These are phyloP conservation scores for Podarcis raffonei DNA, from an alignment of 2,113 vertebrate genomes.

Conservation along the genomic window DNA sequence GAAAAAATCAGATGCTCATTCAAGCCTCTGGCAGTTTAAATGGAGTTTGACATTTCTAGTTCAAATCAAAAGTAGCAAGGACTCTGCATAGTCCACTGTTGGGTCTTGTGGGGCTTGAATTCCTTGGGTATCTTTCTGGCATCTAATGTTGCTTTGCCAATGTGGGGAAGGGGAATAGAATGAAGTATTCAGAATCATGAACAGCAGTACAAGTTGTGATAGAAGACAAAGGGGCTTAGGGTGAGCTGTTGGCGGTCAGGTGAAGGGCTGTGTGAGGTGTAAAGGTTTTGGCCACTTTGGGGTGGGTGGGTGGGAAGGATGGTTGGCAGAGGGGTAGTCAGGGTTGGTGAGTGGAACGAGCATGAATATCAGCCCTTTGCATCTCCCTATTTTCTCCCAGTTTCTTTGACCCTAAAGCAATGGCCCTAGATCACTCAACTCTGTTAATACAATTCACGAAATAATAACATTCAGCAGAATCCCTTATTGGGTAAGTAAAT, in stretches of 20 bases:
- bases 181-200: too few relatives aligned
- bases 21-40: constrained; percentile 19
- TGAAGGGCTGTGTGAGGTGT: too few relatives aligned
- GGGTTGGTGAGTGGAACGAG: too few relatives aligned
- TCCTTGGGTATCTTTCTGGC: background rate
- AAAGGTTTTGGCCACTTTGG: too few relatives aligned
- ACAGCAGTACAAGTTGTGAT: too few relatives aligned
- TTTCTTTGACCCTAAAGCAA: background rate
- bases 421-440: constrained; percentile 14
- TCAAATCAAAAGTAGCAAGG: constrained; percentile 27
- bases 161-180: too few relatives aligned
- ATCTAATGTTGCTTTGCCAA: accelerated
- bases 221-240: too few relatives aligned
- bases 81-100: background rate
- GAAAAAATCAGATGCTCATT: constrained; percentile 46
- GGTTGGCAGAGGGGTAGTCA: too few relatives aligned
- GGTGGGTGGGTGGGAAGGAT: too few relatives aligned
- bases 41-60: background rate
- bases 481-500: constrained; percentile 45
- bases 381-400: background rate
- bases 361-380: too few relatives aligned
- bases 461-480: constrained; percentile 40
- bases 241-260: too few relatives aligned
- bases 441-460: constrained; percentile 47
- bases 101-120: background rate